phyloP scores from a whole-genome alignment of 2,797 vertebrate genomes.

The Acanthiza pusilla region DNA sequence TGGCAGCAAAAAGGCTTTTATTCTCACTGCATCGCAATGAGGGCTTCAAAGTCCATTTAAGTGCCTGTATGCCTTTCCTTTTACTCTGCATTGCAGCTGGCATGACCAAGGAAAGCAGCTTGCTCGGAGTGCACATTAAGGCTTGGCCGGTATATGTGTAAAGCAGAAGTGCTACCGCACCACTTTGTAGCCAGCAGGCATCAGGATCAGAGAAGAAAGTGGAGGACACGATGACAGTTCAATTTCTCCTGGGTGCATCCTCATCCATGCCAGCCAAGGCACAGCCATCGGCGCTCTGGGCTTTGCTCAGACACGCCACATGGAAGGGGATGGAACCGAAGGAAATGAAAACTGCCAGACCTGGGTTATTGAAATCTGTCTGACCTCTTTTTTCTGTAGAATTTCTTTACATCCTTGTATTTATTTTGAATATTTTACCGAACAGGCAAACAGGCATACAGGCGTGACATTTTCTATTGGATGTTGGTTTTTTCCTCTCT shows the following conservation, averaged over 20 bases:
- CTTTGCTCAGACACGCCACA: background rate
- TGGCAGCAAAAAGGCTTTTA: conserved; percentile 23
- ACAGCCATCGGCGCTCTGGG: fast-evolving
- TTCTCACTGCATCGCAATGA: background rate
- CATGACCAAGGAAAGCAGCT: conserved; percentile 10
- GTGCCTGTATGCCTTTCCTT: conserved; percentile 34
- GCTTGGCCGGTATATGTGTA: background rate
- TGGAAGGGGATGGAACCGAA: background rate
- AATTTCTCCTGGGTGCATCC: background rate
- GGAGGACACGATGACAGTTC: fast-evolving
- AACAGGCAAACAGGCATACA: background rate
- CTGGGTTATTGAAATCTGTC: background rate
- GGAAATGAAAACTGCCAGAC: background rate
- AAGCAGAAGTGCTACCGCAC: background rate
- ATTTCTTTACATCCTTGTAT: background rate
- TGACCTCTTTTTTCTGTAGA: background rate
- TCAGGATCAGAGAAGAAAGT: background rate
- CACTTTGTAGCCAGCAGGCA: background rate
- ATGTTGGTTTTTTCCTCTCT: background rate
- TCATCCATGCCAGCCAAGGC: background rate
- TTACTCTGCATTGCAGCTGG: conserved; percentile 53
- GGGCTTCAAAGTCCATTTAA: conserved; percentile 22
- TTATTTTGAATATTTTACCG: background rate
- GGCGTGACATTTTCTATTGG: background rate
- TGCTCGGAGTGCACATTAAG: conserved; percentile 12